Evolutionary conservation across 2,888 invertebrate genomes (phyloP).

Genomic region (Sarcophaga variegata): DNA sequence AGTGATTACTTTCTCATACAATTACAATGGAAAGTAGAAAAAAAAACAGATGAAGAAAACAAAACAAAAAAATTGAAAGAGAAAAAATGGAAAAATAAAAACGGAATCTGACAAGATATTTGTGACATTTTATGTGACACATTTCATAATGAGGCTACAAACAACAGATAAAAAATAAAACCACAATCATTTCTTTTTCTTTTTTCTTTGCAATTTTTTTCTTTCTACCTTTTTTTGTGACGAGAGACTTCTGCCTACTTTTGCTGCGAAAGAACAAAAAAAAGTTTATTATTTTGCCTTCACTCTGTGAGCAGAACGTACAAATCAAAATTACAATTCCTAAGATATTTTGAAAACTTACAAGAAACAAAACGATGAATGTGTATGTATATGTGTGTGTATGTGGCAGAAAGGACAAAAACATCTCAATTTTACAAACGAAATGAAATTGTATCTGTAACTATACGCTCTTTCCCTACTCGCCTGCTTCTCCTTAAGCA

Average conservation of each 20-base stretch:
- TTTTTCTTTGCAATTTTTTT: conserved; percentile 6
- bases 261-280: not conserved
- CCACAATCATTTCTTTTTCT: conserved; percentile 15
- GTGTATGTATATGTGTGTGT: not conserved
- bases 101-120: conserved; percentile 56
- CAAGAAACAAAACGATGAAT: not conserved
- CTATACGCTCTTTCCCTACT: not conserved
- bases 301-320: not conserved
- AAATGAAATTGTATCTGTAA: conserved; percentile 8
- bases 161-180: conserved; percentile 18
- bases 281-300: not conserved
- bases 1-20: conserved; percentile 35
- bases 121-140: conserved; percentile 59
- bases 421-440: conserved; percentile 10
- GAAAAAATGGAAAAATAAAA: not conserved
- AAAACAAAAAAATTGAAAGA: not conserved
- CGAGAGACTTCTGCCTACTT: not conserved
- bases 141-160: conserved; percentile 52
- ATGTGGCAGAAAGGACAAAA: conserved; percentile 1
- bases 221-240: conserved; percentile 2
- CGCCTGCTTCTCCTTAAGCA: not conserved
- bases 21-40: conserved; percentile 28
- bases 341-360: conserved; percentile 26
- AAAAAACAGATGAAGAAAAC: not conserved
- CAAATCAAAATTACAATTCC: not conserved